Conservation (phyloP, 2,113 vertebrate species). For the Lampris incognitus region DNA sequence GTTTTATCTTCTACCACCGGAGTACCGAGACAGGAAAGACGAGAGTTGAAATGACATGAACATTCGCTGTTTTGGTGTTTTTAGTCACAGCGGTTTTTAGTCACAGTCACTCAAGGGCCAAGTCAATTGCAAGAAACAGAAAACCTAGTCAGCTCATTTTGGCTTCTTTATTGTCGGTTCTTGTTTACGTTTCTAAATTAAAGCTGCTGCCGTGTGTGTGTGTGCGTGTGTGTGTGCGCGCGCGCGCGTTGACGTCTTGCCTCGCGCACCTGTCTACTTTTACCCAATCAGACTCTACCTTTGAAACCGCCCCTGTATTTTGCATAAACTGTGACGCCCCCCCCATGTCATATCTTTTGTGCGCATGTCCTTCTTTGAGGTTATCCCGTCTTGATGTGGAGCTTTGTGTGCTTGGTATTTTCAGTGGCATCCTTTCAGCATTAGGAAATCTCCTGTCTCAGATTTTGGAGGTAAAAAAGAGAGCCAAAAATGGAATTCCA, state of each 20-base stretch:
- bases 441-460: slow-evolving; percentile 89
- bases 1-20: background rate
- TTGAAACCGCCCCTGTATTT: slow-evolving; percentile 39
- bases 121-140: no score
- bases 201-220: background rate
- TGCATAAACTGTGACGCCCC: background rate
- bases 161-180: no score
- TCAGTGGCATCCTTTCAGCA: slow-evolving; percentile 87
- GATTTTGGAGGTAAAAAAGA: slow-evolving; percentile 80
- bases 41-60: no score
- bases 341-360: background rate
- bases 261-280: background rate
- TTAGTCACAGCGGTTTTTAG: no score
- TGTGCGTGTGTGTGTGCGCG: slow-evolving; percentile 28
- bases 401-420: slow-evolving; percentile 38
- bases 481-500: slow-evolving; percentile 58
- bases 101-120: no score
- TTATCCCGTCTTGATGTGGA: background rate
- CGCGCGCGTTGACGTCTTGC: background rate
- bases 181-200: no score
- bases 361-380: background rate
- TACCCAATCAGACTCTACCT: slow-evolving; percentile 62
- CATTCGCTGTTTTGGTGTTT: no score
- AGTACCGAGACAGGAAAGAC: no score
- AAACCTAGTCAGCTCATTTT: no score